Base-by-base conservation (phyloP, 2,888 invertebrate genomes). In the Tenthredo notha region DNA sequence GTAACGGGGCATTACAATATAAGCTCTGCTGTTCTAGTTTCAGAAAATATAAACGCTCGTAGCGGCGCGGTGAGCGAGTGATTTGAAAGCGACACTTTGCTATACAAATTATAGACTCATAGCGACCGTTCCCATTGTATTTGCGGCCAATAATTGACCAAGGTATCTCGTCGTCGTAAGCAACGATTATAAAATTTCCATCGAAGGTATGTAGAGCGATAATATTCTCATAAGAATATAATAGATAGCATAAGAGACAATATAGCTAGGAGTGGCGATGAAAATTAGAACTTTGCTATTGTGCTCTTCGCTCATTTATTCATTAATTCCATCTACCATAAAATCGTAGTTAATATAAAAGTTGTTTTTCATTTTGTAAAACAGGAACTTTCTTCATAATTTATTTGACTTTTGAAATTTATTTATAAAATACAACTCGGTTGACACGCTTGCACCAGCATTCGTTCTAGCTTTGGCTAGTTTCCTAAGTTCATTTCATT, bases 41-140 rank as follows among this genome's bases (percentile, higher is more conserved):
- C 43, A n/a, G 21, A 9, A 43, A 43, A 43, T n/a, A 15, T 70
- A 43, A 43, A 74, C 37, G 33, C 10, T n/a, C 15, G 43, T 74
- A 18, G 47, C 9, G 4, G 75, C 50, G 75, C 50, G 50, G 29
- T n/a, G 77, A 29, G 29, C 54, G 29, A 61, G 21, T 25, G 25
- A 77, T 77, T 77, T 77, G 40, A 77, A 77, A 77, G 77, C 77
- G 77, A 77, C 54, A 54, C 77, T 77, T 50, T 77, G 29, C 50
- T 33, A 77, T 54, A 77, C 50, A 77, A 77, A 77, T 77, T 77
- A 77, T 54, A 77, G 6, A 54, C 50, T 54, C 33, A 2, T 29
- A 9, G 29, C 18, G 33, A 50, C 15, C 0, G 29, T 77, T 47
- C 15, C 77, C 33, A 77, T 77, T 77, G 77, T 77, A 77, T 77